Percentiles rank a stretch among this genome's conserved stretches.
Evolutionary conservation across 2,888 invertebrate genomes (phyloP).

Genomic region (Cryptus viduatorius): DNA sequence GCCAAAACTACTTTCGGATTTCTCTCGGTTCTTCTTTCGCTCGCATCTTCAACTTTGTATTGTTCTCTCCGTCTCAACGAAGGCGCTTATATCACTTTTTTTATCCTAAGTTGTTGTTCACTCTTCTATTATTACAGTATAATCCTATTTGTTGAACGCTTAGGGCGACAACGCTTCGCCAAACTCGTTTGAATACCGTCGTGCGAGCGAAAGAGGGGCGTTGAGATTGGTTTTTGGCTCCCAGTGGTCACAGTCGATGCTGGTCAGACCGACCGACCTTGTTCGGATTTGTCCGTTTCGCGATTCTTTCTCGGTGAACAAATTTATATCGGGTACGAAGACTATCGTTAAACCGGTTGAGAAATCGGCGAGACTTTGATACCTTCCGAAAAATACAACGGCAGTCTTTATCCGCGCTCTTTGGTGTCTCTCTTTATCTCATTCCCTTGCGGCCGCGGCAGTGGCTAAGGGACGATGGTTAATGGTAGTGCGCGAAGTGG

Average conservation of each 20-base stretch:
- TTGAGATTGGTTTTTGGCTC: not conserved
- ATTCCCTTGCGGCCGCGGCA: conserved; percentile 4
- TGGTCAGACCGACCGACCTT: conserved; percentile 23
- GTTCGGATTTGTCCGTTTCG: not conserved
- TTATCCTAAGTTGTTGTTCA: conserved; percentile 10
- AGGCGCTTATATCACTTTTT: conserved; percentile 6
- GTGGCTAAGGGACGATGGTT: conserved; percentile 42
- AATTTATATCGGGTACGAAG: not conserved
- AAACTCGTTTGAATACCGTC: conserved; percentile 49
- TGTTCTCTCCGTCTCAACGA: conserved; percentile 34
- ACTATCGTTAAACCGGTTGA: not conserved
- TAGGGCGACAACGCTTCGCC: conserved; percentile 34
- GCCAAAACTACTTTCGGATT: conserved; percentile 57
- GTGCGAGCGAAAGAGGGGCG: not conserved
- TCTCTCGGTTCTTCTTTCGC: conserved; percentile 11
- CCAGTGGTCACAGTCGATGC: conserved; percentile 24
- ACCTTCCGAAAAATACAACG: conserved; percentile 8
- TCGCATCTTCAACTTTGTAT: conserved; percentile 39
- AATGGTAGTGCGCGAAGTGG: conserved; percentile 55
- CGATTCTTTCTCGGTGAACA: not conserved
- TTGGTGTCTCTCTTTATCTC: conserved; percentile 32
- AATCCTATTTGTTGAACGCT: conserved; percentile 61
- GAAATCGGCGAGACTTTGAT: conserved; percentile 5
- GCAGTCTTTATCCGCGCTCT: conserved; percentile 2
- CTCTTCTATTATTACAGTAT: conserved; percentile 24